Percentiles rank a stretch among this genome's conserved stretches.
phyloP scores from a whole-genome alignment of 1,140 invertebrate species.

The Triops cancriformis region DNA sequence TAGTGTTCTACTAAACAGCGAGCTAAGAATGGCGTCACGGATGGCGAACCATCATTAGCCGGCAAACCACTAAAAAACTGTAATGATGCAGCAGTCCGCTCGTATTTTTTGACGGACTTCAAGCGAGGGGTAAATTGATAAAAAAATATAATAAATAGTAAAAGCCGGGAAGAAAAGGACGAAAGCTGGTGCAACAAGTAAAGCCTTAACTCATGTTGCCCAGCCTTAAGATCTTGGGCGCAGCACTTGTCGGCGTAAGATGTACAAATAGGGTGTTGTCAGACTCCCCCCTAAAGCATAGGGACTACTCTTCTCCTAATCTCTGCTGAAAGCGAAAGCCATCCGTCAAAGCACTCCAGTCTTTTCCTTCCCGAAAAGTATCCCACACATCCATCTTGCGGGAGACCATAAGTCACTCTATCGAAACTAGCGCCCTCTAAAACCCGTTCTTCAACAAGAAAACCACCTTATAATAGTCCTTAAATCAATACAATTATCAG shows the following conservation, averaged over 20 bases:
- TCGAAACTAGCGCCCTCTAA: no score
- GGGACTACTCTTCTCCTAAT: not conserved
- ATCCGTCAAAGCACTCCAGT: not conserved
- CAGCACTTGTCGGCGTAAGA: not conserved
- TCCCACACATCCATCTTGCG: not conserved
- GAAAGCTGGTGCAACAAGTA: not conserved
- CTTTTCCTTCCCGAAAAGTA: not conserved
- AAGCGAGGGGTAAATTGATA: no score
- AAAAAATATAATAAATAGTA: not conserved
- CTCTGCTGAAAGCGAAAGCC: not conserved
- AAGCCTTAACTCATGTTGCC: not conserved
- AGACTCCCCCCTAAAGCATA: not conserved
- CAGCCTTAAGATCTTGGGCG: not conserved
- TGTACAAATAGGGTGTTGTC: conserved; percentile 1
- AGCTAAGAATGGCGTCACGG: no score
- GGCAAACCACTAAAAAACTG: no score
- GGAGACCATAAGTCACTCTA: not conserved
- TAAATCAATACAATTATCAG: no score
- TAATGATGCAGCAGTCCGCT: no score
- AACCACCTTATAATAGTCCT: no score
- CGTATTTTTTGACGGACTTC: no score
- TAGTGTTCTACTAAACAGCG: no score
- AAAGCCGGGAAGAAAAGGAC: not conserved
- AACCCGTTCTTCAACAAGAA: no score
- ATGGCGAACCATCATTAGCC: no score